phyloP scores from a whole-genome alignment of 2,888 invertebrate species.

The Eudemis profundana region DNA sequence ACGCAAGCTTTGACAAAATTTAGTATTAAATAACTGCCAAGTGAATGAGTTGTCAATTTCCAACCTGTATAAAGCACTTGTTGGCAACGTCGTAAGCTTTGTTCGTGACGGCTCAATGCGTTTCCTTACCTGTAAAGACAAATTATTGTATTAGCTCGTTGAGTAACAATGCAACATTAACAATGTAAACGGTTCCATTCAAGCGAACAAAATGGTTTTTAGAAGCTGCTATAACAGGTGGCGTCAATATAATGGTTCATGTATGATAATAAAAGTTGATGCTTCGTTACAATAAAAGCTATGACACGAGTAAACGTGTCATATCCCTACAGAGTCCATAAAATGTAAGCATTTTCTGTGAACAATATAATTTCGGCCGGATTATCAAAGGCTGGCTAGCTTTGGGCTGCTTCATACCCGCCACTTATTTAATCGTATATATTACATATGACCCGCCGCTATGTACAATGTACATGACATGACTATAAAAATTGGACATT shows the following conservation, averaged over 20 bases:
- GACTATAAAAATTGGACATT: no score
- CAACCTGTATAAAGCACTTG: slow-evolving; percentile 22
- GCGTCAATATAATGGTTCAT: background rate
- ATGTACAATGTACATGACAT: no score
- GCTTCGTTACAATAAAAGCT: no score
- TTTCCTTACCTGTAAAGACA: slow-evolving; percentile 39
- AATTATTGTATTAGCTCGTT: slow-evolving; percentile 31
- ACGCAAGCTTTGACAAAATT: slow-evolving; percentile 17
- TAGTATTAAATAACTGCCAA: slow-evolving; percentile 25
- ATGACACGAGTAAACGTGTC: no score
- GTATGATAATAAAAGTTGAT: background rate
- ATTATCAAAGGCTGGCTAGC: no score
- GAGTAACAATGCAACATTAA: slow-evolving; percentile 20
- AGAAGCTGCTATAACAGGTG: background rate
- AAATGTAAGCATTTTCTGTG: no score
- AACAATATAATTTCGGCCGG: no score
- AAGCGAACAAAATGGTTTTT: slow-evolving; percentile 20
- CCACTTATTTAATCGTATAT: no score
- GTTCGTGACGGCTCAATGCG: slow-evolving; percentile 8
- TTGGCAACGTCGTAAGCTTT: slow-evolving; percentile 3
- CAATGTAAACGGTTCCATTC: slow-evolving; percentile 16
- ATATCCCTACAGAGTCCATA: no score
- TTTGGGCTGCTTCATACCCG: no score
- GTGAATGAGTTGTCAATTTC: slow-evolving; percentile 32
- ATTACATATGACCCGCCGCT: no score